Evolutionary conservation across 2,113 vertebrate genomes (phyloP).

Genomic region (Thomomys bottae): DNA sequence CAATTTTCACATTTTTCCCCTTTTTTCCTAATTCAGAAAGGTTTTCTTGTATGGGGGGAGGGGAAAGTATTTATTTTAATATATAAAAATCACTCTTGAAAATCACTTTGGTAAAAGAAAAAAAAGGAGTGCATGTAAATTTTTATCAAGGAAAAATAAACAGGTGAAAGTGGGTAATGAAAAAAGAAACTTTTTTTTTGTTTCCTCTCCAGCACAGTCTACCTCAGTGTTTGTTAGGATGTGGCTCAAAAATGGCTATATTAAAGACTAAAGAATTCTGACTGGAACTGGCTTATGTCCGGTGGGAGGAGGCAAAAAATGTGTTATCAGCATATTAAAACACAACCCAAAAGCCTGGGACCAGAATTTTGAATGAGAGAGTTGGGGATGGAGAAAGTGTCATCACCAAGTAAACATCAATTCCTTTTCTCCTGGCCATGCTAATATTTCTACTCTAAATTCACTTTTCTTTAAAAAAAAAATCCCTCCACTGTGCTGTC

Average conservation of each 20-base stretch:
- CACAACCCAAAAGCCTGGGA: conserved; percentile 57
- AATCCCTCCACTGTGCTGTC: background rate
- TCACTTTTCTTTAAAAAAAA: background rate
- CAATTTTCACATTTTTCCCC: conserved; percentile 88
- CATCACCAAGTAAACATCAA: background rate
- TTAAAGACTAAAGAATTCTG: conserved; percentile 78
- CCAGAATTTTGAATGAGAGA: conserved; percentile 59
- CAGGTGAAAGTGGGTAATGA: conserved; percentile 81
- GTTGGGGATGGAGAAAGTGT: background rate
- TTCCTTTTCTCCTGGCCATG: background rate
- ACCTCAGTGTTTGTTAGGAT: conserved; percentile 90
- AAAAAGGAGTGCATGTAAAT: conserved; percentile 78
- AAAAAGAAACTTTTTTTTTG: conserved; percentile 31
- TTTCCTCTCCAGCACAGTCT: conserved; percentile 91
- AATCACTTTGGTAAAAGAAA: conserved; percentile 80
- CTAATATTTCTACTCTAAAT: conserved; percentile 8
- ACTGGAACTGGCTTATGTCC: conserved; percentile 69
- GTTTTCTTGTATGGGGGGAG: conserved; percentile 88
- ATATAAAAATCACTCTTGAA: conserved; percentile 90
- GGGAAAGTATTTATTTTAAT: conserved; percentile 94
- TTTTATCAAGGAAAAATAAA: conserved; percentile 82
- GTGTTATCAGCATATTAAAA: conserved; percentile 56
- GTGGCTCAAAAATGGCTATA: conserved; percentile 81
- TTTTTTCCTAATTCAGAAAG: conserved; percentile 91
- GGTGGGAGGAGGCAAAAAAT: conserved; percentile 55